Conservation (phyloP, 92 coral and sea anemone genomes). For the Pocillopora grandis region DNA sequence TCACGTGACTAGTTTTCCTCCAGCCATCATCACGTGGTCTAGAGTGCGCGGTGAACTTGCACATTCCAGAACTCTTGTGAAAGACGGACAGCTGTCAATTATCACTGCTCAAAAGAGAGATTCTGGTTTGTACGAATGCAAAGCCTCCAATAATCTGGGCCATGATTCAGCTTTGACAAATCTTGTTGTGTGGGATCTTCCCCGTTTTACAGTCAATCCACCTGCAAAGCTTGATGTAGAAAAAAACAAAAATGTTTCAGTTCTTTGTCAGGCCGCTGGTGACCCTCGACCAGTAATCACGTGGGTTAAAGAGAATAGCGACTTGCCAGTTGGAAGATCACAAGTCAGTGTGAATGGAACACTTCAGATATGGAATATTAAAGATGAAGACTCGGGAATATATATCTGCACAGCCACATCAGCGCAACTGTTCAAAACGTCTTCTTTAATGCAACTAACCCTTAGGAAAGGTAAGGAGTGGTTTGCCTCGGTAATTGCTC, state of each 20-base stretch:
- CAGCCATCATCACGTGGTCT: constrained; percentile 9
- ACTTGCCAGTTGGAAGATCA: constrained; percentile 22
- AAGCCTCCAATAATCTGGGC: constrained; percentile 20
- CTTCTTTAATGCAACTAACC: not conserved
- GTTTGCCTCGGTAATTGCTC: not conserved
- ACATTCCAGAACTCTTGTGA: not conserved
- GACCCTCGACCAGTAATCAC: constrained; percentile 17
- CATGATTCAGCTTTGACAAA: constrained; percentile 9
- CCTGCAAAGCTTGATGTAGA: not conserved
- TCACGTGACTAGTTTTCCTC: constrained; percentile 35
- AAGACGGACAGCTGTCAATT: constrained; percentile 19
- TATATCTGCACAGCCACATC: constrained; percentile 24
- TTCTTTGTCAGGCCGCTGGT: constrained; percentile 23
- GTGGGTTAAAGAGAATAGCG: constrained; percentile 22
- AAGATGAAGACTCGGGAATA: constrained; percentile 26
- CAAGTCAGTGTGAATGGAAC: constrained; percentile 17
- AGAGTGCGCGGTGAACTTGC: constrained; percentile 1
- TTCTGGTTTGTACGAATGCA: constrained; percentile 28
- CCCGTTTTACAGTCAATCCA: constrained; percentile 15
- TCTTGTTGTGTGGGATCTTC: constrained; percentile 17
- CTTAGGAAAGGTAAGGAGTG: not conserved
- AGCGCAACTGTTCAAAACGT: not conserved
- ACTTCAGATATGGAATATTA: constrained; percentile 13
- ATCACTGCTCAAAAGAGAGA: constrained; percentile 16
- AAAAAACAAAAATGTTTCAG: not conserved